These are phyloP conservation scores for Hephaestus fuliginosus DNA, from an alignment of 2,797 vertebrate genomes.

Conservation along the genomic window DNA sequence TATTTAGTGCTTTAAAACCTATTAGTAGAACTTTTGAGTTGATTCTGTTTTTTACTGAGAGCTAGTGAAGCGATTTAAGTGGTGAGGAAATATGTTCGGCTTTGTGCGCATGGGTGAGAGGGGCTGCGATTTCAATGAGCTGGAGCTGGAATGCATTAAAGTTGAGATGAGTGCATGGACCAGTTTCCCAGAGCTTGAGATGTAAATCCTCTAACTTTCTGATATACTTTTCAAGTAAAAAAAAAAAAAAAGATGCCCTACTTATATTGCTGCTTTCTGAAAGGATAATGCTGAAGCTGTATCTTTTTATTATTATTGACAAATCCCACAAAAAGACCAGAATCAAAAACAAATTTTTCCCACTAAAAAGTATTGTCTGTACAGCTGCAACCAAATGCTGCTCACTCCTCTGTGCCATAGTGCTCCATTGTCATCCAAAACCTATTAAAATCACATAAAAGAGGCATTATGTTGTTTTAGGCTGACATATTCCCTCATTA, in stretches of 20 bases:
- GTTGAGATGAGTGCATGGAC: slow-evolving; percentile 21
- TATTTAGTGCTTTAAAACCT: neutral
- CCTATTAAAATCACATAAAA: slow-evolving; percentile 23
- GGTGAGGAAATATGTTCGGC: slow-evolving; percentile 13
- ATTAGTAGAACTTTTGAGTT: neutral
- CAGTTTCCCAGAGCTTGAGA: slow-evolving; percentile 21
- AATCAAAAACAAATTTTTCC: neutral
- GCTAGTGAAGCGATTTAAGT: neutral
- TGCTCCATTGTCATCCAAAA: slow-evolving; percentile 14
- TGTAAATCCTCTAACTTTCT: slow-evolving; percentile 25
- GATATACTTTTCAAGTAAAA: slow-evolving; percentile 12
- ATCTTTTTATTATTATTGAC: neutral
- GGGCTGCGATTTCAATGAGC: neutral
- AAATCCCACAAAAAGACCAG: neutral
- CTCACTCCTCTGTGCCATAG: neutral
- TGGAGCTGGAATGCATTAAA: neutral
- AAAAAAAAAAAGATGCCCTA: neutral
- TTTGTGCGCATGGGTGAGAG: neutral
- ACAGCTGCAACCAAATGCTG: neutral
- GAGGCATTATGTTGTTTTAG: slow-evolving; percentile 22
- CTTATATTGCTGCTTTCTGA: neutral
- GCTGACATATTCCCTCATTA: slow-evolving; percentile 24
- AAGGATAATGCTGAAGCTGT: slow-evolving; percentile 2
- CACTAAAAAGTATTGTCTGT: neutral
- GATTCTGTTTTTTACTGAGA: slow-evolving; percentile 1